A percentile compares a stretch with the other conserved stretches of the same genome.
These are phyloP conservation scores for Phrynocephalus forsythii DNA, from an alignment of 2,797 vertebrate genomes.

Conservation along the genomic window DNA sequence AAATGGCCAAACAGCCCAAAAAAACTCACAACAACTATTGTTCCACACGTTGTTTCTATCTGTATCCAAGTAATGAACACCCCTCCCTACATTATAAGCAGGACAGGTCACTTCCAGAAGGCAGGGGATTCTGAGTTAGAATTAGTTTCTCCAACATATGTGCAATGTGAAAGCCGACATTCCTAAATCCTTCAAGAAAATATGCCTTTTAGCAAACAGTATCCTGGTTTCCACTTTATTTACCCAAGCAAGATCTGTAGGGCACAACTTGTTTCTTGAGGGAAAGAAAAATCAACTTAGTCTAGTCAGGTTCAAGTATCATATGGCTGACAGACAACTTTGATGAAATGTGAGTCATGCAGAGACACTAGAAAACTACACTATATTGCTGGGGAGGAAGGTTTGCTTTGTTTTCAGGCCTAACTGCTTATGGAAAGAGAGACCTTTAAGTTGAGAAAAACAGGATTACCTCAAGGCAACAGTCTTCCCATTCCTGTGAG, in stretches of 20 bases:
- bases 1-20: too few species aligned
- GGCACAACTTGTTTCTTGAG: background rate
- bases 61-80: too few species aligned
- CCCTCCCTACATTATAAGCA: background rate
- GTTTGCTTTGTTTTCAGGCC: constrained; percentile 7
- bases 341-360: fast-evolving
- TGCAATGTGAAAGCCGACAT: background rate
- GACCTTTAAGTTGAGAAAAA: background rate
- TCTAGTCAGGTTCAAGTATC: background rate
- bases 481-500: constrained; percentile 88
- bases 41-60: background rate
- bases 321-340: background rate
- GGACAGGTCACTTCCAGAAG: background rate
- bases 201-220: background rate
- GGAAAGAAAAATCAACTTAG: background rate
- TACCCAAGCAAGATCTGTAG: constrained; percentile 1
- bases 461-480: constrained; percentile 85
- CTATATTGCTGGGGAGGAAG: background rate
- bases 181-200: constrained; percentile 2
- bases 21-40: background rate
- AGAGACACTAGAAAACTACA: background rate
- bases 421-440: background rate
- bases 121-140: background rate
- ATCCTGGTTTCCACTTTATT: background rate
- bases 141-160: background rate